Evolutionary conservation across 1,140 invertebrate genomes (phyloP).

Genomic region (Hycleus phaleratus): DNA sequence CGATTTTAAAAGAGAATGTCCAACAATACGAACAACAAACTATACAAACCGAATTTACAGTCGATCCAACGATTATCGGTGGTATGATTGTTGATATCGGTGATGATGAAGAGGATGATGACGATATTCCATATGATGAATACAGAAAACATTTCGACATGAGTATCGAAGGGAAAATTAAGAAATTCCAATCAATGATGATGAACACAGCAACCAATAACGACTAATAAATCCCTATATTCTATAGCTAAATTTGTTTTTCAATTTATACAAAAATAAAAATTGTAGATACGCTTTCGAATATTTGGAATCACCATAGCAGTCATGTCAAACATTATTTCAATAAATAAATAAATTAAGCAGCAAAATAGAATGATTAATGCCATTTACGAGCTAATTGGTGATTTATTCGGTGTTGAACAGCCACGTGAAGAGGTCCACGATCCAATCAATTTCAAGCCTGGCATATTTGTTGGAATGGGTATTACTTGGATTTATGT

Average conservation of each 20-base stretch:
- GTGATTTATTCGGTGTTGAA: conserved; percentile 25
- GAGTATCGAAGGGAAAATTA: neutral
- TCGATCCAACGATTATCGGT: too few relatives aligned
- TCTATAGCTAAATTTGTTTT: too few relatives aligned
- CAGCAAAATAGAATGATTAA: conserved; percentile 1
- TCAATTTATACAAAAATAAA: too few relatives aligned
- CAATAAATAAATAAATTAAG: too few relatives aligned
- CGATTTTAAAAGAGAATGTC: too few relatives aligned
- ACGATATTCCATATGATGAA: neutral
- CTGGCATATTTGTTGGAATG: conserved; percentile 27
- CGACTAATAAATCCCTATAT: too few relatives aligned
- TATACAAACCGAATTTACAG: neutral
- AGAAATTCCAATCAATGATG: neutral
- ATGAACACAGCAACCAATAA: too few relatives aligned
- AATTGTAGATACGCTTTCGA: too few relatives aligned
- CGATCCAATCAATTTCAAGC: conserved; percentile 30
- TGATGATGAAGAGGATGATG: neutral
- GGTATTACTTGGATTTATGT: conserved; percentile 29
- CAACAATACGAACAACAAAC: neutral
- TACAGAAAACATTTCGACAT: neutral
- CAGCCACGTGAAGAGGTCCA: conserved; percentile 13
- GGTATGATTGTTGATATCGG: too few relatives aligned
- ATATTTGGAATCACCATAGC: neutral
- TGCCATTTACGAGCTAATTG: conserved; percentile 21
- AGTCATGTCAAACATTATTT: too few relatives aligned